Evolutionary conservation across 2,888 invertebrate genomes (phyloP).

Genomic region (Drosophila rellima): DNA sequence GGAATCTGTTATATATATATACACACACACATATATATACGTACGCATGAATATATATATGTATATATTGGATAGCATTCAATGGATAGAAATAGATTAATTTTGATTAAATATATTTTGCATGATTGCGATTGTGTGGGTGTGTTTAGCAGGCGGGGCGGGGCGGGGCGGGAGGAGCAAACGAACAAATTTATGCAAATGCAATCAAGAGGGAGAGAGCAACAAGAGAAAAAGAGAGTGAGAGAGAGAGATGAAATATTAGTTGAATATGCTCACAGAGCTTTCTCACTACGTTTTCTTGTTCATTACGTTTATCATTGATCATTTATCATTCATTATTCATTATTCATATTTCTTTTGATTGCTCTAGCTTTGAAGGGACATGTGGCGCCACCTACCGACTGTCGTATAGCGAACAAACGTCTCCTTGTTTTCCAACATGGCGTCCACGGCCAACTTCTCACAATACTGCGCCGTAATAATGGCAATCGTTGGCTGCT

Average conservation of each 20-base stretch:
- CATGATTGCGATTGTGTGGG: slow-evolving; percentile 18
- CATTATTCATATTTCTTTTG: not conserved
- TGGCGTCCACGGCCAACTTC: slow-evolving; percentile 98
- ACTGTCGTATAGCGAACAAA: slow-evolving; percentile 98
- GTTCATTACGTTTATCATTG: not conserved
- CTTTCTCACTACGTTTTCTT: slow-evolving; percentile 10
- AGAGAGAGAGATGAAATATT: slow-evolving; percentile 30
- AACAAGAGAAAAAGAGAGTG: slow-evolving; percentile 45
- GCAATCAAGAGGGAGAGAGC: slow-evolving; percentile 62
- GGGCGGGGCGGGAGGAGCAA: no score
- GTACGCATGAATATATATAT: slow-evolving; percentile 40
- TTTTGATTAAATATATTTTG: slow-evolving; percentile 24
- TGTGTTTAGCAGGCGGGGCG: slow-evolving; percentile 24
- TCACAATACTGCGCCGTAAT: slow-evolving; percentile 99
- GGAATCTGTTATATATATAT: slow-evolving; percentile 75
- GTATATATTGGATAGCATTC: slow-evolving; percentile 47
- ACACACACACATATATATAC: slow-evolving; percentile 33
- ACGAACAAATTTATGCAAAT: slow-evolving; percentile 62
- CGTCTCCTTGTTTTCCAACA: slow-evolving; percentile 98
- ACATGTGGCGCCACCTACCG: slow-evolving; percentile 89
- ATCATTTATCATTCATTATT: not conserved
- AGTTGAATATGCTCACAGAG: slow-evolving; percentile 4
- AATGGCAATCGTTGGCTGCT: slow-evolving; percentile 98
- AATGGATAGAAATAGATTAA: slow-evolving; percentile 41
- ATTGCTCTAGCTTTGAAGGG: slow-evolving; percentile 1